Conservation (phyloP, 2,888 invertebrate genomes). For the Dicranocentrus wangi region DNA sequence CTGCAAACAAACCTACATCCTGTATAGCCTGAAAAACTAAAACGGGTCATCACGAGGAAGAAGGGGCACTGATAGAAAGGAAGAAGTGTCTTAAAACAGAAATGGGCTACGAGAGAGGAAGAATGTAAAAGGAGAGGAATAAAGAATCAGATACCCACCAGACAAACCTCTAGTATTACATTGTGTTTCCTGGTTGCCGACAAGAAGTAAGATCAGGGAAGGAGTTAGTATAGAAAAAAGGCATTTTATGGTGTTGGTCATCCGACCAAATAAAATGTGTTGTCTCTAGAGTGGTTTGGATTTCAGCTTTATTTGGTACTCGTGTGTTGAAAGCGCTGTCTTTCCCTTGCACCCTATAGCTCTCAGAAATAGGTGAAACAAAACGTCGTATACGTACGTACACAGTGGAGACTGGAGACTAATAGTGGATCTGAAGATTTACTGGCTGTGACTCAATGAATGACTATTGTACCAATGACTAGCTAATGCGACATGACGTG, state of each 20-base stretch:
- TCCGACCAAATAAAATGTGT: constrained; percentile 39
- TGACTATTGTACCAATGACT: no score
- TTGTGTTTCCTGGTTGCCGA: neutral
- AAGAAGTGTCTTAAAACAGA: neutral
- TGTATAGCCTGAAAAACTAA: neutral
- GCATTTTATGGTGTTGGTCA: constrained; percentile 28
- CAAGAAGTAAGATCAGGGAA: neutral
- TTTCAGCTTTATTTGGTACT: constrained; percentile 30
- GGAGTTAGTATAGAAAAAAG: neutral
- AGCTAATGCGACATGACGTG: no score
- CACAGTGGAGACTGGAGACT: neutral
- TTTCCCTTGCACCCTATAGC: neutral
- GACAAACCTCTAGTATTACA: neutral
- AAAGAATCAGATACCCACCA: constrained; percentile 1
- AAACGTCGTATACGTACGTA: neutral
- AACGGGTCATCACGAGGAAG: neutral
- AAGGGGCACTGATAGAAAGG: neutral
- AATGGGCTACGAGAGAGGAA: neutral
- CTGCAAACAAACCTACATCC: neutral
- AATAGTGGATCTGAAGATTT: neutral
- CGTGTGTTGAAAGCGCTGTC: constrained; percentile 44
- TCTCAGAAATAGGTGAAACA: constrained; percentile 23
- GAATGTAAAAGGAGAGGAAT: neutral
- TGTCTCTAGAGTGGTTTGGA: constrained; percentile 49
- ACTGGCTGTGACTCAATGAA: neutral